phyloP scores from a whole-genome alignment of 2,888 invertebrate species.

The Amitus sp. region DNA sequence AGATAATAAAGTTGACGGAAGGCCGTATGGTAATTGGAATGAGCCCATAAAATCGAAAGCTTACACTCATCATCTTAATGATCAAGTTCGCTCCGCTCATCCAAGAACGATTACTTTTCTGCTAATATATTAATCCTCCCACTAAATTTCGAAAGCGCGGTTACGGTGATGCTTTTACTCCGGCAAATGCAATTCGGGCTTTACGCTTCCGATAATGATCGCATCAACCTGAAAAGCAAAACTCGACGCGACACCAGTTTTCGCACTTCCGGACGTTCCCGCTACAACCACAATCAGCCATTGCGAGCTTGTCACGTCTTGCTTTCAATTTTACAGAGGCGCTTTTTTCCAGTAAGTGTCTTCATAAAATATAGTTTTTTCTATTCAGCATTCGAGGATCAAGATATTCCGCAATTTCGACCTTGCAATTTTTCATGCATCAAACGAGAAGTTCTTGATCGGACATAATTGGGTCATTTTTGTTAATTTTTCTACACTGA shows the following conservation, averaged over 20 bases:
- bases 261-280: conserved; percentile 13
- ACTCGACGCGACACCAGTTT: conserved; percentile 23
- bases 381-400: background rate
- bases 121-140: conserved; percentile 15
- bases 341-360: conserved; percentile 6
- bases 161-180: conserved; percentile 13
- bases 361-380: background rate
- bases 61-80: conserved; percentile 11
- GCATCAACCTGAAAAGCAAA: conserved; percentile 39
- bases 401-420: background rate
- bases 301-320: conserved; percentile 5
- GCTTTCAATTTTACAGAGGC: conserved; percentile 6
- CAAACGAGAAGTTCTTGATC: background rate
- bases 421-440: background rate
- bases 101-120: conserved; percentile 9
- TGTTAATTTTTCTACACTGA: too few relatives aligned
- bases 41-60: conserved; percentile 13
- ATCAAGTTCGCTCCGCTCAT: conserved; percentile 8
- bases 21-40: background rate
- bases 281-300: conserved; percentile 1
- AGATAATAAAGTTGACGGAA: conserved; percentile 4
- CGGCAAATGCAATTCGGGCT: conserved; percentile 12
- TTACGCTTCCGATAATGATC: conserved; percentile 12
- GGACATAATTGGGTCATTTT: too few relatives aligned
- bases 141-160: conserved; percentile 10